Percentiles rank a stretch among this genome's conserved stretches.
Evolutionary conservation across 2,113 vertebrate species (phyloP).

Genomic region (Podarcis cretensis): DNA sequence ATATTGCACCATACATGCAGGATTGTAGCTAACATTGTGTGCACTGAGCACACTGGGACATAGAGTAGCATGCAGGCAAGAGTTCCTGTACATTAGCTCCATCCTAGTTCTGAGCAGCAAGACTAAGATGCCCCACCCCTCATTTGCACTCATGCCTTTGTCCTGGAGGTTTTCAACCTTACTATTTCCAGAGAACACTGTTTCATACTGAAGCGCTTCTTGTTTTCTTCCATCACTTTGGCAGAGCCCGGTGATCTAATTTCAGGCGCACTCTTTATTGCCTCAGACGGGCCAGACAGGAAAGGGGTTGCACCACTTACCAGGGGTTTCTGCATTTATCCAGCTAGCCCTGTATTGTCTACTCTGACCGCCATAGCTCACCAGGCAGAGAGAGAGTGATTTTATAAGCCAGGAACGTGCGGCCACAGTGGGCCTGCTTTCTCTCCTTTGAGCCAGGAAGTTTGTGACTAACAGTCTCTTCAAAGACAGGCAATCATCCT

Average conservation of each 20-base stretch:
- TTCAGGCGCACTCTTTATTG: background rate
- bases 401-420: background rate
- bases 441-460: background rate
- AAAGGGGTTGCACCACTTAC: background rate
- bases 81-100: background rate
- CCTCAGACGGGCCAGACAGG: background rate
- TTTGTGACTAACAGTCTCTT: background rate
- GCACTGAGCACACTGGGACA: no score
- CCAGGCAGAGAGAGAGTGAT: no score
- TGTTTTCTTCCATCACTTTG: no score
- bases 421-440: background rate
- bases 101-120: background rate
- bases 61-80: no score
- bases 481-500: background rate
- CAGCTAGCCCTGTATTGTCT: background rate
- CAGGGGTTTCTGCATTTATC: background rate
- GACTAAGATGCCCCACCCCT: no score
- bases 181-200: background rate
- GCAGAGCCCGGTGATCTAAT: no score
- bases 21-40: no score
- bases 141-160: no score
- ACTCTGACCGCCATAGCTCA: background rate
- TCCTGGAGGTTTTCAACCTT: background rate
- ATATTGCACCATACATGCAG: no score
- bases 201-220: background rate